Evolutionary conservation across 2,113 vertebrate species (phyloP), one percentile per base, ranked within the genome.

Genomic region (Tetrao urogallus): DNA sequence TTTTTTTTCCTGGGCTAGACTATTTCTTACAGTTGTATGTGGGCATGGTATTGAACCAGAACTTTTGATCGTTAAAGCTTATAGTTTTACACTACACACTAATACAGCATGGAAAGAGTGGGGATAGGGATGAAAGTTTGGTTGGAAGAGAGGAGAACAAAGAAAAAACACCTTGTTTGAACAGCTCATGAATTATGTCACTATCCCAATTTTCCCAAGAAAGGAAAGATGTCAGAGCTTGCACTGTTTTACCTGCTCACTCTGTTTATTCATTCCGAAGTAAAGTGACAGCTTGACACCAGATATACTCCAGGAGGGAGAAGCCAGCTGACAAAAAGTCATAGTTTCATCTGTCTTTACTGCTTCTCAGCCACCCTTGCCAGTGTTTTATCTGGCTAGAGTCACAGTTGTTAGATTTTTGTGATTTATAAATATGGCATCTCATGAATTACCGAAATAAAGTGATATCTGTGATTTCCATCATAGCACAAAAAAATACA

Each of bases 381-480:
- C 92, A 92, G 18, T 17, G 15, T 73, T 88, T 90, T 82, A 52
- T 82, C 42, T 47, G 19, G 24, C 47, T 89, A 66, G 14, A 75
- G 34, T 69, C 67, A 57, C 64, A 87, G 72, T 36, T 76, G 80
- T 89, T 92, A 65, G 22, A 42, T 58, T 72, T 74, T 40, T 75
- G 19, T 70, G 56, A 92, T 93, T 94, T 95, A 92, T 80, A 86
- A 48, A 48, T 60, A 65, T 36, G 83, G 15, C 63, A 76, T 71
- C 38, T 81, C 14, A 52, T 73, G 71, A 88, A 92, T 90, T 92
- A 86, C 24, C 48, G 80, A 74, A 24, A 38, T 50, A 82, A 95
- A 65, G 17, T 38, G 52, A 66, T n/a, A 83, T 7, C 66, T 72
- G 28, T 45, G 38, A 90, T 71, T 84, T 63, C 61, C 12, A 40